Conservation (phyloP, 2,888 invertebrate species). For the Trissolcus japonicus region DNA sequence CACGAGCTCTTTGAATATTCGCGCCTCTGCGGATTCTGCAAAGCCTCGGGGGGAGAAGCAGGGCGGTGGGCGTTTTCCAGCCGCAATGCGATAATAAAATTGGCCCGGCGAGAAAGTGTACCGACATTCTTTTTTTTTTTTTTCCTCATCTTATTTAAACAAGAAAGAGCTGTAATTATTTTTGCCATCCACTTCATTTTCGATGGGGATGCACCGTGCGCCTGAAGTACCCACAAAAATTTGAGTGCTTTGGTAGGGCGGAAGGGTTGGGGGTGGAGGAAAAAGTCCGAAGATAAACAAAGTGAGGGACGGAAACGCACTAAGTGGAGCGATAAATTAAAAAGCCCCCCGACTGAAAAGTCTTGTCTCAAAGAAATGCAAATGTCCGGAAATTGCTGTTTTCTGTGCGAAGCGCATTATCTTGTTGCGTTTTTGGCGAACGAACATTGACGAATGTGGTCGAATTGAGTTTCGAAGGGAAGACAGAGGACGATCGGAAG, state of each 20-base stretch:
- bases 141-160: no score
- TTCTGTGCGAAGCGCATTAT: conserved; percentile 14
- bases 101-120: no score
- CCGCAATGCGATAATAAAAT: conserved; percentile 34
- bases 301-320: conserved; percentile 16
- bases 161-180: no score
- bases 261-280: not conserved
- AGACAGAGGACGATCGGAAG: conserved; percentile 10
- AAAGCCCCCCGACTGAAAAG: conserved; percentile 15
- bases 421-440: conserved; percentile 14
- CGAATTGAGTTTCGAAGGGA: conserved; percentile 4
- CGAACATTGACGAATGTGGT: conserved; percentile 17
- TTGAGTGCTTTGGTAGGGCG: not conserved
- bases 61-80: conserved; percentile 14
- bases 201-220: no score
- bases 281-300: conserved; percentile 25
- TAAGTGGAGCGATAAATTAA: conserved; percentile 43
- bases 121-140: not conserved
- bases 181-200: no score
- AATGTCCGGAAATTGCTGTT: conserved; percentile 30
- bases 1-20: conserved; percentile 50
- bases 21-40: conserved; percentile 31
- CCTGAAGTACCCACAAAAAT: no score
- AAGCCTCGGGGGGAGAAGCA: not conserved
- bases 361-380: conserved; percentile 22